Conservation (phyloP, 2,113 vertebrate genomes). For the Promerops cafer region DNA sequence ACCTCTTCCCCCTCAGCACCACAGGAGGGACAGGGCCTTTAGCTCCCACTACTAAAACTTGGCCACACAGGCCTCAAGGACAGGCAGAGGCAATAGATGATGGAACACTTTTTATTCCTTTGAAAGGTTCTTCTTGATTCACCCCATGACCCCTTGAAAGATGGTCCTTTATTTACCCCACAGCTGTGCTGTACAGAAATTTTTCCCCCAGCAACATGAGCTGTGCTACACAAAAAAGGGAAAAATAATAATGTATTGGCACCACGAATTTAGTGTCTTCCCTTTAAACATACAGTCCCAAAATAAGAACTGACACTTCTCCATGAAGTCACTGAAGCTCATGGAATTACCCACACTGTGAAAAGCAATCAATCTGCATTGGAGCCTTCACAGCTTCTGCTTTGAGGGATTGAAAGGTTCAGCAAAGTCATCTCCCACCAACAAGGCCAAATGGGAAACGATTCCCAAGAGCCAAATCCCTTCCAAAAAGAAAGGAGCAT, state of each 20-base stretch:
- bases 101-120: neutral
- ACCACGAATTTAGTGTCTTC: fast-evolving
- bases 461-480: neutral
- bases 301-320: neutral
- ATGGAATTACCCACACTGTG: neutral
- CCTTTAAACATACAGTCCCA: no score
- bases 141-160: neutral
- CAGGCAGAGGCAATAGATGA: neutral
- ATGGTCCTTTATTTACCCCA: neutral
- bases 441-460: neutral
- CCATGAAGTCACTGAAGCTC: neutral
- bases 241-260: fast-evolving
- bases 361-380: neutral
- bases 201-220: fast-evolving
- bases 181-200: fast-evolving
- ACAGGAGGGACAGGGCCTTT: neutral
- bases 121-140: neutral
- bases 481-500: neutral
- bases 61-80: neutral
- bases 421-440: fast-evolving
- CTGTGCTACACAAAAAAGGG: fast-evolving
- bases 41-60: neutral
- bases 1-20: neutral
- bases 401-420: neutral
- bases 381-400: no score